Conservation (phyloP, 2,888 invertebrate species). For the Encarsia formosa region DNA sequence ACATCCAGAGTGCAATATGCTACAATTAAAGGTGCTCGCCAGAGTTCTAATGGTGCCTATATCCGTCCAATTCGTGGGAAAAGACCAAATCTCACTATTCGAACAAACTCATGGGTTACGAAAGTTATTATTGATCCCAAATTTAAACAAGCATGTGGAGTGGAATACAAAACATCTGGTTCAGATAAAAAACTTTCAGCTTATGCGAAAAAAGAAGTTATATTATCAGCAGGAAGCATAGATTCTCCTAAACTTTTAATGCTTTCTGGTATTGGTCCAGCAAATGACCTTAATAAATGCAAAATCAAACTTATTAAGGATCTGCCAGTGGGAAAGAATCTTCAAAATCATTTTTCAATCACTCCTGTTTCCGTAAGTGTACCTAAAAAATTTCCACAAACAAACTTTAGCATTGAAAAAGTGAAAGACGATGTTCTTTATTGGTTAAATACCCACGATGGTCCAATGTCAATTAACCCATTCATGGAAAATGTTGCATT, state of each 20-base stretch:
- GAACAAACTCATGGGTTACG: constrained; percentile 53
- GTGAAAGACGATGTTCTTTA: constrained; percentile 46
- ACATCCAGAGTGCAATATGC: constrained; percentile 62
- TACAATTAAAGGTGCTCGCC: constrained; percentile 57
- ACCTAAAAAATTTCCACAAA: constrained; percentile 31
- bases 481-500: constrained; percentile 58
- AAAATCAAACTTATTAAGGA: constrained; percentile 47
- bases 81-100: constrained; percentile 44
- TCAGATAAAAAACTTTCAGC: constrained; percentile 42
- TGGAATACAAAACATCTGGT: constrained; percentile 45
- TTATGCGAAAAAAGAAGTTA: constrained; percentile 51
- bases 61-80: constrained; percentile 61
- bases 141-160: constrained; percentile 48
- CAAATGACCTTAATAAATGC: constrained; percentile 43
- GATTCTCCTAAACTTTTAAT: constrained; percentile 54
- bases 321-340: constrained; percentile 52
- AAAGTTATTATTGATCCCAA: constrained; percentile 53
- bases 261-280: constrained; percentile 55
- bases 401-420: constrained; percentile 36
- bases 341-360: constrained; percentile 53
- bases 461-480: constrained; percentile 47
- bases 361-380: constrained; percentile 45
- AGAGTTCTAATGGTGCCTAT: constrained; percentile 62
- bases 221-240: constrained; percentile 53
- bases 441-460: constrained; percentile 54